Percentiles rank a stretch among this genome's conserved stretches.
These are phyloP conservation scores for Drosophila stalkeri DNA, from an alignment of 2,888 invertebrate species.

Conservation along the genomic window DNA sequence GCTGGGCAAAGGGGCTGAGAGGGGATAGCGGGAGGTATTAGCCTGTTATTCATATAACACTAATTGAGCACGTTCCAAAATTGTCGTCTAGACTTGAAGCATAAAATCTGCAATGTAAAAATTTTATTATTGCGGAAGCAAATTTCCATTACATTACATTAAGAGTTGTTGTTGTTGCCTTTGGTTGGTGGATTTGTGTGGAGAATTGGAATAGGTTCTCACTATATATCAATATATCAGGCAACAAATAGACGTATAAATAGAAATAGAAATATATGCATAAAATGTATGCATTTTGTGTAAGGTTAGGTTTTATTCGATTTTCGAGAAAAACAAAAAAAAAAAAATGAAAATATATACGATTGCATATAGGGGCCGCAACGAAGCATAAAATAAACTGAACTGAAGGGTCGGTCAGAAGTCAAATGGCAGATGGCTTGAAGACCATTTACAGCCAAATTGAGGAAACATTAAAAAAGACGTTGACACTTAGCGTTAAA, in stretches of 20 bases:
- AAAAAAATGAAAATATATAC: neutral
- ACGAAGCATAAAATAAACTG: conserved; percentile 54
- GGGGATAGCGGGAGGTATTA: conserved; percentile 16
- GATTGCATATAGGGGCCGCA: conserved; percentile 27
- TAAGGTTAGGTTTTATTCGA: conserved; percentile 59
- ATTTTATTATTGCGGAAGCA: conserved; percentile 71
- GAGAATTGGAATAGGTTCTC: conserved; percentile 34
- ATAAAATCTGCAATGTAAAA: conserved; percentile 72
- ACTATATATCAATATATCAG: conserved; percentile 3
- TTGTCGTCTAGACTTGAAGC: conserved; percentile 76
- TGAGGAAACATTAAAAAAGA: conserved; percentile 42
- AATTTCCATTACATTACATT: conserved; percentile 57
- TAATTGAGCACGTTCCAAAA: conserved; percentile 79
- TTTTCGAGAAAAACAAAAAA: conserved; percentile 10
- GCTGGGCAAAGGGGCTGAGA: neutral
- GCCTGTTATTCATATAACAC: conserved; percentile 37
- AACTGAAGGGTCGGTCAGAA: conserved; percentile 20
- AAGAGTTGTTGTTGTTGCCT: conserved; percentile 48
- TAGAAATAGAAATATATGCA: neutral
- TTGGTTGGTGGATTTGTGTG: conserved; percentile 10
- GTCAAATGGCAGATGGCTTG: conserved; percentile 12
- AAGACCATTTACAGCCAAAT: conserved; percentile 23
- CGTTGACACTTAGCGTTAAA: conserved; percentile 31
- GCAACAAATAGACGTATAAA: neutral
- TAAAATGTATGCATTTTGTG: conserved; percentile 17